Evolutionary conservation across 64 coral and sea anemone genomes (phyloP).

Genomic region (Dendronephthya gigantea): DNA sequence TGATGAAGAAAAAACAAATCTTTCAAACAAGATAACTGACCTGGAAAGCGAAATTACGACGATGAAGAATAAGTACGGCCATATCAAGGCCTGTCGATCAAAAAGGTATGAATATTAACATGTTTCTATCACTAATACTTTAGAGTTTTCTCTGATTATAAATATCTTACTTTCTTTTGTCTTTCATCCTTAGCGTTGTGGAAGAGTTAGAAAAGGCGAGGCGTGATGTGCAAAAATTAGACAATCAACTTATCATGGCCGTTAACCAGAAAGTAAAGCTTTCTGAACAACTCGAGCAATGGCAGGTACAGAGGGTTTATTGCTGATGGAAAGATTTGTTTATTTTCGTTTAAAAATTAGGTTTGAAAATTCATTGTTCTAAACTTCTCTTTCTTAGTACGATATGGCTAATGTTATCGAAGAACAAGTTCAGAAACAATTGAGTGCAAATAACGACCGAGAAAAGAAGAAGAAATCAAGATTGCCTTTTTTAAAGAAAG

Average conservation of each 20-base stretch:
- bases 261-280: conserved; percentile 80
- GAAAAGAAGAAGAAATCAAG: conserved; percentile 38
- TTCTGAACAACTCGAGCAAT: conserved; percentile 79
- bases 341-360: not conserved
- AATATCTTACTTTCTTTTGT: no score
- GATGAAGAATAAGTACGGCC: not conserved
- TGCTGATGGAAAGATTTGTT: not conserved
- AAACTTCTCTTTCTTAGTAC: conserved; percentile 40
- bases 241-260: conserved; percentile 68
- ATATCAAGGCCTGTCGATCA: not conserved
- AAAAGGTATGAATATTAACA: not conserved
- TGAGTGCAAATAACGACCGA: conserved; percentile 42
- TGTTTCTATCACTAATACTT: no score
- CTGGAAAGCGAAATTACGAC: not conserved
- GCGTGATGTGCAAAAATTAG: conserved; percentile 51
- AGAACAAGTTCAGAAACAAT: conserved; percentile 88
- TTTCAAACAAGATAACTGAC: not conserved
- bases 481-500: not conserved
- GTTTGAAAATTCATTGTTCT: no score
- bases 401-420: conserved; percentile 92
- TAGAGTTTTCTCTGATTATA: no score
- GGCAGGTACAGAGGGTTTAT: conserved; percentile 47
- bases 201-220: conserved; percentile 51
- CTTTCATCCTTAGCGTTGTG: not conserved
- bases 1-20: not conserved